Percentiles rank a stretch among this genome's conserved stretches.
These are phyloP conservation scores for Nasua narica DNA, from an alignment of 2,797 vertebrate genomes.

Conservation along the genomic window DNA sequence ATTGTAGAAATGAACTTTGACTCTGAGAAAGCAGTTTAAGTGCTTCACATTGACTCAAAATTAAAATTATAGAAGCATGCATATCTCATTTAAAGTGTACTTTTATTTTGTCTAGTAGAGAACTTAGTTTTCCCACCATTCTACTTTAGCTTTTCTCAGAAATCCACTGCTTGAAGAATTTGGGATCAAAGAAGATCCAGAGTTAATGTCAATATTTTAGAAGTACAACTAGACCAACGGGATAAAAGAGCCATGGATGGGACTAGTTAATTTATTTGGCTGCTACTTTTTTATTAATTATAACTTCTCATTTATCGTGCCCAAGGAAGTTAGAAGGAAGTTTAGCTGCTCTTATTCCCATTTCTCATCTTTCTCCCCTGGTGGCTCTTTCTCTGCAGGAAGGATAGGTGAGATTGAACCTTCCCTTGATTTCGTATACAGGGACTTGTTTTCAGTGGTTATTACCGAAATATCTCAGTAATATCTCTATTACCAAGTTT, in stretches of 20 bases:
- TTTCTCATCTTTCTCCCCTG: neutral
- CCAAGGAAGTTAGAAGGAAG: neutral
- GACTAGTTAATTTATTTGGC: neutral
- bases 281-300: neutral
- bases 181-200: neutral
- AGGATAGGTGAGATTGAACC: neutral
- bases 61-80: neutral
- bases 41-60: neutral
- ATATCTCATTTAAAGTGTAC: neutral
- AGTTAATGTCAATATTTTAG: neutral
- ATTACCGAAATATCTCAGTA: neutral
- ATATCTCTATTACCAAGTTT: neutral
- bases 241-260: neutral
- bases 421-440: neutral
- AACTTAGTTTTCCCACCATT: neutral
- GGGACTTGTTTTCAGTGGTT: neutral
- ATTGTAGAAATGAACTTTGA: slow-evolving; percentile 9
- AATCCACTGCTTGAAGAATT: neutral
- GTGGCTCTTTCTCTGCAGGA: neutral
- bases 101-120: neutral
- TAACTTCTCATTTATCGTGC: neutral
- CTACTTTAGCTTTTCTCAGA: neutral
- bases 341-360: neutral
- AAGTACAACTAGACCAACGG: neutral
- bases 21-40: neutral